Conservation (phyloP, 1,140 invertebrate species). For the Anastatus disparis region DNA sequence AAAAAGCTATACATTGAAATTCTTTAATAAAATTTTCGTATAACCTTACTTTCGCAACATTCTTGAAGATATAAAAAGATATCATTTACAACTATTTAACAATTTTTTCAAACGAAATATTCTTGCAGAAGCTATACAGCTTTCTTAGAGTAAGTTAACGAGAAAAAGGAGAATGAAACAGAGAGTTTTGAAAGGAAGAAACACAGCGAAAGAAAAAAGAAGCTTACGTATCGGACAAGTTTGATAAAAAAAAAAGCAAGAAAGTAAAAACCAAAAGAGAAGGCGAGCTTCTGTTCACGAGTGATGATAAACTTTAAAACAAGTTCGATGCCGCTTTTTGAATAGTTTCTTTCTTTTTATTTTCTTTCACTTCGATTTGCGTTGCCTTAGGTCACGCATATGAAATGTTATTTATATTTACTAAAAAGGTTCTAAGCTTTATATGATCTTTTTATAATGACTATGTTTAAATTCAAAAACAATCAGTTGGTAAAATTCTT, state of each 20-base stretch:
- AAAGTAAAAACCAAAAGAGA: background rate
- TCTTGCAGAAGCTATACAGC: background rate
- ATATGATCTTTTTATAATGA: too few species aligned
- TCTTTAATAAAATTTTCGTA: too few species aligned
- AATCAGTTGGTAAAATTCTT: too few species aligned
- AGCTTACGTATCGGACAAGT: background rate
- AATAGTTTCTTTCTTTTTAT: background rate
- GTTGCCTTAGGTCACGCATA: background rate
- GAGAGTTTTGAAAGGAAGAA: constrained; percentile 16
- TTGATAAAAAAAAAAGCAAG: constrained; percentile 7
- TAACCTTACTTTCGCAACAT: too few species aligned
- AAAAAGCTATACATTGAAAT: too few species aligned
- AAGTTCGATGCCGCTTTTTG: constrained; percentile 40
- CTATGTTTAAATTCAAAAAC: too few species aligned
- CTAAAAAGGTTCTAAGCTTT: too few species aligned
- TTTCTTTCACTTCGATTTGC: background rate
- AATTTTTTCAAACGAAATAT: constrained; percentile 12
- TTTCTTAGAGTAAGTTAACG: constrained; percentile 26
- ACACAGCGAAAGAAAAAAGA: background rate
- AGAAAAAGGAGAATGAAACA: constrained; percentile 8
- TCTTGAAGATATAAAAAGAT: too few species aligned
- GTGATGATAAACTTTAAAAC: constrained; percentile 60
- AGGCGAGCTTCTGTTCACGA: too few species aligned
- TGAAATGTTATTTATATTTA: too few species aligned
- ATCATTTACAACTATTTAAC: constrained; percentile 4